These are phyloP conservation scores for Erebia aethiops DNA, from an alignment of 2,888 invertebrate species.

Conservation along the genomic window DNA sequence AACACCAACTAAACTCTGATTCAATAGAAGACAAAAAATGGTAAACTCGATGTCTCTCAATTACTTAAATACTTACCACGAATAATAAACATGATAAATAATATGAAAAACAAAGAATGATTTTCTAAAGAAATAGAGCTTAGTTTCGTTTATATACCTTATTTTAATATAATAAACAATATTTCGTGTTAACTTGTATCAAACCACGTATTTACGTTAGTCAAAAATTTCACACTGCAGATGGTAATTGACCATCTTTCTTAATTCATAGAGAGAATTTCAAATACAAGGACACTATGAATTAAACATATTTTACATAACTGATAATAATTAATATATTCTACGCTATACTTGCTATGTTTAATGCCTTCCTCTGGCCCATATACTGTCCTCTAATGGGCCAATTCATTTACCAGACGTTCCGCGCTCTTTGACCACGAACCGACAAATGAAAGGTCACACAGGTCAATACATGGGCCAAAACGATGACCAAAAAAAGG, in stretches of 20 bases:
- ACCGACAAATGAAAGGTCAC: background rate
- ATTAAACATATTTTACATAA: too few relatives aligned
- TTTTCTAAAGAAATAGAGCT: background rate
- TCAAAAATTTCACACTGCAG: too few relatives aligned
- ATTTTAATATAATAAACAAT: background rate
- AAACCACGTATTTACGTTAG: background rate
- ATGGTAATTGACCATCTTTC: too few relatives aligned
- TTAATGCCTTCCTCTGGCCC: background rate
- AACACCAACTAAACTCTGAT: background rate
- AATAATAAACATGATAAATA: too few relatives aligned
- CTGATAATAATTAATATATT: too few relatives aligned
- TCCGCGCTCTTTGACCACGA: background rate
- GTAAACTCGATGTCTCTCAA: background rate
- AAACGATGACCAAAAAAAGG: background rate
- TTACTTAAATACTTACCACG: background rate
- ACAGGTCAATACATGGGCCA: background rate
- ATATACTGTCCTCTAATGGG: background rate
- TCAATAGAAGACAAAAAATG: background rate
- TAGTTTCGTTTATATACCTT: background rate
- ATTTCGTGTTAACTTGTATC: background rate
- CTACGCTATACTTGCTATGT: background rate
- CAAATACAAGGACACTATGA: too few relatives aligned
- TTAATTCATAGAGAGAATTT: too few relatives aligned
- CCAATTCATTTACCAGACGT: background rate
- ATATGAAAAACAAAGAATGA: background rate